phyloP scores from a whole-genome alignment of 1,140 invertebrate genomes.

The Vollenhovia emeryi region DNA sequence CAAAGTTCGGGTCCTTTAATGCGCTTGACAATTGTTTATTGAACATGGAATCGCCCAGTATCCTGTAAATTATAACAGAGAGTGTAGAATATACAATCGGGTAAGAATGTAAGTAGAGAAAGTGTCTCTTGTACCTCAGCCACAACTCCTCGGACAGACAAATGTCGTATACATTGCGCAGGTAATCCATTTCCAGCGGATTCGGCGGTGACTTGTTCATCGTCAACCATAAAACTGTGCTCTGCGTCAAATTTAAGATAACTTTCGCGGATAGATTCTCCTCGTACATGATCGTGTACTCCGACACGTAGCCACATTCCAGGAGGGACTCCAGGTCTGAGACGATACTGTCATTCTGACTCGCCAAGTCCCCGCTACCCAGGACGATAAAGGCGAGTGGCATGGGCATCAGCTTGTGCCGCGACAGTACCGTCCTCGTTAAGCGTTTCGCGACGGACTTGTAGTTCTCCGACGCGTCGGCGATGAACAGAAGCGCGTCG shows the following conservation, averaged over 20 bases:
- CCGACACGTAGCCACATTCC: slow-evolving; percentile 79
- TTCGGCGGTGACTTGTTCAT: slow-evolving; percentile 85
- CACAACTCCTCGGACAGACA: slow-evolving; percentile 89
- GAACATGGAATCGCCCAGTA: slow-evolving; percentile 84
- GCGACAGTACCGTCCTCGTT: slow-evolving; percentile 77
- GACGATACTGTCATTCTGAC: slow-evolving; percentile 54
- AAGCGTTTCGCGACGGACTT: slow-evolving; percentile 72
- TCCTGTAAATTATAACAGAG: slow-evolving; percentile 74
- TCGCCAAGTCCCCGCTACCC: slow-evolving; percentile 60
- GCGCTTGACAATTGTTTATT: slow-evolving; percentile 84
- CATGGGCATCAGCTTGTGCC: slow-evolving; percentile 78
- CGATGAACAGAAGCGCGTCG: slow-evolving; percentile 80
- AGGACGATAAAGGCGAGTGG: slow-evolving; percentile 78
- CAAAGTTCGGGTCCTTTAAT: slow-evolving; percentile 86
- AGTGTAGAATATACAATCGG: not conserved
- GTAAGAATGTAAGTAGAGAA: not conserved
- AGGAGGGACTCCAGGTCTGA: slow-evolving; percentile 73
- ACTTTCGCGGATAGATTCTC: slow-evolving; percentile 82
- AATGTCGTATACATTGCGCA: slow-evolving; percentile 86
- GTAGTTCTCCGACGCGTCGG: slow-evolving; percentile 71
- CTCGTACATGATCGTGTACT: slow-evolving; percentile 78
- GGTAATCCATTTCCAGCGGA: slow-evolving; percentile 87
- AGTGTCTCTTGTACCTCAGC: slow-evolving; percentile 83
- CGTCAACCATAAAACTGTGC: slow-evolving; percentile 87
- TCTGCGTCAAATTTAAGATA: slow-evolving; percentile 84